Conservation (phyloP, 2,888 invertebrate species). For the Orgyia antiqua region DNA sequence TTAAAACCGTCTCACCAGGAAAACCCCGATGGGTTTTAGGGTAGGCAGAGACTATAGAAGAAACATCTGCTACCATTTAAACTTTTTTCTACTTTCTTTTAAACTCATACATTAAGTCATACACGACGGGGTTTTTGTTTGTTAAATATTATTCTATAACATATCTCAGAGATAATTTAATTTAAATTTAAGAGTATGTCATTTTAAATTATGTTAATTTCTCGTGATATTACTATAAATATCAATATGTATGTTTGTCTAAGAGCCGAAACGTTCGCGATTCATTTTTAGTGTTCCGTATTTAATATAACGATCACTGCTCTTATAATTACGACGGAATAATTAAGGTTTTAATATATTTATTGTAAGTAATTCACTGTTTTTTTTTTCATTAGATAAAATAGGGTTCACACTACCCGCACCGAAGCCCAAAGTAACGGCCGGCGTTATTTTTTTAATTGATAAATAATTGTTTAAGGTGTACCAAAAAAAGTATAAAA, state of each 20-base stretch:
- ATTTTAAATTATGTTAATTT: slow-evolving; percentile 26
- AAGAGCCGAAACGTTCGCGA: slow-evolving; percentile 13
- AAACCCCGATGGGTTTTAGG: too few species aligned
- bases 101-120: too few species aligned
- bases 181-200: slow-evolving; percentile 19
- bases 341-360: slow-evolving; percentile 20
- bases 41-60: too few species aligned
- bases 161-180: neutral
- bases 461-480: slow-evolving; percentile 45
- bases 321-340: too few species aligned
- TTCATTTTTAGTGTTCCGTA: too few species aligned
- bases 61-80: too few species aligned
- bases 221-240: slow-evolving; percentile 34
- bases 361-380: slow-evolving; percentile 19
- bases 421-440: slow-evolving; percentile 32
- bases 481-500: slow-evolving; percentile 59
- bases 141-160: too few species aligned
- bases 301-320: too few species aligned
- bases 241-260: slow-evolving; percentile 25
- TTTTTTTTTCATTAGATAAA: slow-evolving; percentile 16
- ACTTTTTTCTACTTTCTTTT: too few species aligned
- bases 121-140: too few species aligned
- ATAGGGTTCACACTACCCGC: slow-evolving; percentile 23
- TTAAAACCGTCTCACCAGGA: too few species aligned
- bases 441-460: slow-evolving; percentile 31